These are phyloP conservation scores for Pygocentrus nattereri DNA, from an alignment of 2,797 vertebrate genomes.

Conservation along the genomic window DNA sequence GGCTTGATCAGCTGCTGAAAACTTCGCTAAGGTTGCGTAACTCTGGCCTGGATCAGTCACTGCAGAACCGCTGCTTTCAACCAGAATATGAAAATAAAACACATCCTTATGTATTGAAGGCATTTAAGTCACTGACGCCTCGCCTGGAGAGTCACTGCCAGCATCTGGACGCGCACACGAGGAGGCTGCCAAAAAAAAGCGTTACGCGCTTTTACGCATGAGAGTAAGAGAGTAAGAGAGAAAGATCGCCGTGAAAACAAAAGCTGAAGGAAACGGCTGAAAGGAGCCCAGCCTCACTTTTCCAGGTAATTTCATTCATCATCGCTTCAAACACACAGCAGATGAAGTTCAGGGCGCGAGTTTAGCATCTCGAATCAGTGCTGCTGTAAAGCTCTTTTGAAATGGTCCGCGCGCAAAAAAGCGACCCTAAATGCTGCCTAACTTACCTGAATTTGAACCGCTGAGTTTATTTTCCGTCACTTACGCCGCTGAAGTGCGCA, in stretches of 20 bases:
- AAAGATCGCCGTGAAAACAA: background rate
- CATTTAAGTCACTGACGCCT: background rate
- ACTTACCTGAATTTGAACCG: background rate
- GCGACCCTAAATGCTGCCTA: background rate
- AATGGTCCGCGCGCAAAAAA: too few species aligned
- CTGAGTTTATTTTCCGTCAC: background rate
- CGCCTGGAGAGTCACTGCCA: background rate
- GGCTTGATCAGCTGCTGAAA: background rate
- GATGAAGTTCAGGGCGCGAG: background rate
- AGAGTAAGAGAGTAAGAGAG: too few species aligned
- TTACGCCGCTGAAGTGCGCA: background rate
- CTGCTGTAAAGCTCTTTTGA: too few species aligned
- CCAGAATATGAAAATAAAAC: background rate
- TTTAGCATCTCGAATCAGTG: too few species aligned
- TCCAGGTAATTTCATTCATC: background rate
- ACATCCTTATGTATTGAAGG: background rate
- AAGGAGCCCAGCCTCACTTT: background rate
- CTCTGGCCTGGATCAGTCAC: background rate
- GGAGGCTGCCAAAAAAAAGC: background rate
- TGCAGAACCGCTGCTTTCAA: too few species aligned
- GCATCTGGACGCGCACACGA: background rate
- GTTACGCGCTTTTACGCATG: slow-evolving; percentile 10
- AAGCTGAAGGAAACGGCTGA: background rate
- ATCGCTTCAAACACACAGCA: background rate
- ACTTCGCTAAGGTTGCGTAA: background rate